phyloP scores from a whole-genome alignment of 2,888 invertebrate species.

The Bembecia ichneumoniformis region DNA sequence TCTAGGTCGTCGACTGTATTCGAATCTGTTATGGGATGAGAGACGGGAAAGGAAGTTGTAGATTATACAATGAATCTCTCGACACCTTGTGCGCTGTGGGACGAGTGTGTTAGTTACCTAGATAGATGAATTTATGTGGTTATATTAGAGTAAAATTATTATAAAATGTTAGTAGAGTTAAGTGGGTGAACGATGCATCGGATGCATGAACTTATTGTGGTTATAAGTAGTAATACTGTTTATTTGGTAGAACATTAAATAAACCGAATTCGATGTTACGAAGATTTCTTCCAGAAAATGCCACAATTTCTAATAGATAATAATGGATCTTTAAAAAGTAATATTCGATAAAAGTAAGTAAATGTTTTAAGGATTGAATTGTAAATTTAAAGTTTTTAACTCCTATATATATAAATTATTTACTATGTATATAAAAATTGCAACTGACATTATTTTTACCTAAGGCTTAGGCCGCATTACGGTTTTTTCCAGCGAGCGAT shows the following conservation, averaged over 20 bases:
- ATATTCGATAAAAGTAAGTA: slow-evolving; percentile 30
- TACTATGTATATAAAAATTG: too few relatives aligned
- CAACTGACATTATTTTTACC: too few relatives aligned
- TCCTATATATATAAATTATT: too few relatives aligned
- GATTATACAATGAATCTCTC: neutral
- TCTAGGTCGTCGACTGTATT: neutral
- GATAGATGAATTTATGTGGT: slow-evolving; percentile 58
- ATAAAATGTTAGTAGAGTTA: slow-evolving; percentile 32
- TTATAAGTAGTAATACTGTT: slow-evolving; percentile 11
- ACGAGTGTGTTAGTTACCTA: neutral
- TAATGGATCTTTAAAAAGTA: slow-evolving; percentile 2
- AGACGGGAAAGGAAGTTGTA: neutral
- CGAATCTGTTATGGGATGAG: neutral
- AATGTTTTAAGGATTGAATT: slow-evolving; percentile 14
- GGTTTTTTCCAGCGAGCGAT: too few relatives aligned
- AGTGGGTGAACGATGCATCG: slow-evolving; percentile 33
- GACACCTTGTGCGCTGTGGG: neutral
- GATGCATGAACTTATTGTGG: slow-evolving; percentile 41
- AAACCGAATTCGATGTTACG: slow-evolving; percentile 57
- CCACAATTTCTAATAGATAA: slow-evolving; percentile 50
- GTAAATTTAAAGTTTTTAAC: neutral
- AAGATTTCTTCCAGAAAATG: slow-evolving; percentile 62
- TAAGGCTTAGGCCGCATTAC: too few relatives aligned
- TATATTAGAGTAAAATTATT: slow-evolving; percentile 44
- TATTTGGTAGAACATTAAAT: slow-evolving; percentile 32